A percentile compares a stretch with the other conserved stretches of the same genome.
These are phyloP conservation scores for Tenodera sinensis DNA, from an alignment of 2,888 invertebrate species.

Conservation along the genomic window DNA sequence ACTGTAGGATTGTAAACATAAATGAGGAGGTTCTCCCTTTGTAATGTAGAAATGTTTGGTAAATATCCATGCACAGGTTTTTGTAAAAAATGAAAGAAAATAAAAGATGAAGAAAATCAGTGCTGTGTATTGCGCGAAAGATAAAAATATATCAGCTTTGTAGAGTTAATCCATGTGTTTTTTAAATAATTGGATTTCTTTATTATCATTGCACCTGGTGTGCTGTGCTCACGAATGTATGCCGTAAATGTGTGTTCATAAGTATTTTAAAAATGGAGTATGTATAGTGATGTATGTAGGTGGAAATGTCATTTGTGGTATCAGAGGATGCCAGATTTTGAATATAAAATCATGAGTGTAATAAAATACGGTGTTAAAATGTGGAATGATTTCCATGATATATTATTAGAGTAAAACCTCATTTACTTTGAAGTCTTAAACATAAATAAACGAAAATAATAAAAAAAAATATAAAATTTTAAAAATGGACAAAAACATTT, in stretches of 20 bases:
- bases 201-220: neutral
- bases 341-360: constrained; percentile 7
- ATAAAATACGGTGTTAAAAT: neutral
- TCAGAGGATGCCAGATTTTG: constrained; percentile 7
- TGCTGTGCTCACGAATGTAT: constrained; percentile 15
- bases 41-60: neutral
- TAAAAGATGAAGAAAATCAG: neutral
- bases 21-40: neutral
- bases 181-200: neutral
- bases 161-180: neutral
- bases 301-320: neutral
- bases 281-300: constrained; percentile 5
- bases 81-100: neutral
- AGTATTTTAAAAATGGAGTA: constrained; percentile 8
- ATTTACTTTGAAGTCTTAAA: neutral
- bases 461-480: neutral
- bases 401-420: neutral
- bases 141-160: neutral
- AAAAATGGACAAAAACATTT: neutral
- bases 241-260: constrained; percentile 11
- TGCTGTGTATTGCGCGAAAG: neutral
- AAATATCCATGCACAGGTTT: neutral
- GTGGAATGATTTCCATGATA: neutral
- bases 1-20: neutral
- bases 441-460: no score